Conservation (phyloP, 2,113 vertebrate genomes). For the Galemys pyrenaicus region DNA sequence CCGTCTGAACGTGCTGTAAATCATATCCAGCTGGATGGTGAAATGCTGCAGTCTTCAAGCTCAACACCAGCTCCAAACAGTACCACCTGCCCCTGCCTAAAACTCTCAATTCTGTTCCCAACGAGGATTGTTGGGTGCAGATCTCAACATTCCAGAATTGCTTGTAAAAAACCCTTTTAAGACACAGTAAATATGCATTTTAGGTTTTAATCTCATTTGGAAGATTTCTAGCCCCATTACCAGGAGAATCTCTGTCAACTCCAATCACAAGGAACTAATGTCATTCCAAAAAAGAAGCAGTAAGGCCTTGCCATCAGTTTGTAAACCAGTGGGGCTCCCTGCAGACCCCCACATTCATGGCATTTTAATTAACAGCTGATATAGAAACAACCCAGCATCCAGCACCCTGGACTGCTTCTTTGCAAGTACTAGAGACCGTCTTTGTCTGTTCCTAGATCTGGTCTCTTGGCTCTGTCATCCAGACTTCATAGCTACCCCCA, state of each 20-base stretch:
- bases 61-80: background rate
- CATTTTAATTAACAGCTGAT: background rate
- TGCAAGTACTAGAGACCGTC: background rate
- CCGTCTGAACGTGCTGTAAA: background rate
- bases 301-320: background rate
- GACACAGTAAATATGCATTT: background rate
- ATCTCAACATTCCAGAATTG: background rate
- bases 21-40: background rate
- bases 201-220: background rate
- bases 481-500: background rate
- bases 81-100: background rate
- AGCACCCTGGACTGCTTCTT: background rate
- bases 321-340: background rate
- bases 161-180: background rate
- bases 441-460: background rate
- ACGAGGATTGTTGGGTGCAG: background rate
- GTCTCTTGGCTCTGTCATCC: background rate
- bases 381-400: background rate
- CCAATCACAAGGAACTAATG: background rate
- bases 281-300: background rate
- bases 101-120: background rate
- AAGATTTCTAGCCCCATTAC: background rate
- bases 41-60: background rate
- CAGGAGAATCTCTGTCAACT: background rate
- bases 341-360: background rate